These are phyloP conservation scores for Xiphias gladius DNA, from an alignment of 2,113 vertebrate genomes.

Conservation along the genomic window DNA sequence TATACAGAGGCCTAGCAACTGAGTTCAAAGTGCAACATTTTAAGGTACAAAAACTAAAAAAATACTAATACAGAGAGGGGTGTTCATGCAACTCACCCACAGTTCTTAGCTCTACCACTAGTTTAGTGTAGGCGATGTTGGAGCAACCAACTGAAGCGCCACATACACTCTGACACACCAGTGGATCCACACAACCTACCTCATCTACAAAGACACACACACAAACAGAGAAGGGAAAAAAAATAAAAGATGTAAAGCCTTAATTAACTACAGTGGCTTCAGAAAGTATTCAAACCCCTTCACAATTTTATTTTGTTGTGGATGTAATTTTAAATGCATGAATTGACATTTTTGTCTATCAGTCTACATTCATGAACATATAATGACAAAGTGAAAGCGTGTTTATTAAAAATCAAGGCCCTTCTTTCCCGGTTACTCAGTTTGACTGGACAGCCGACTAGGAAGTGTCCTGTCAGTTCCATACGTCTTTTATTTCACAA, in stretches of 20 bases:
- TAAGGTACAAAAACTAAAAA: too few relatives aligned
- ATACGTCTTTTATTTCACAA: too few relatives aligned
- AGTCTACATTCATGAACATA: background rate
- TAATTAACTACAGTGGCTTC: background rate
- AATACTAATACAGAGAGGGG: too few relatives aligned
- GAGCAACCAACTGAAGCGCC: slow-evolving; percentile 92
- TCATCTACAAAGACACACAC: slow-evolving; percentile 87
- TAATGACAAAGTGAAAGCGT: background rate
- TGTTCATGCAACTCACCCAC: slow-evolving; percentile 88
- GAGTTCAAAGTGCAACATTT: too few relatives aligned
- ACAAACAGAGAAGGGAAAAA: background rate
- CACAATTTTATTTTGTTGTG: background rate
- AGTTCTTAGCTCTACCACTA: slow-evolving; percentile 94
- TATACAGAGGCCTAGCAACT: too few relatives aligned
- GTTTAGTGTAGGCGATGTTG: slow-evolving; percentile 96
- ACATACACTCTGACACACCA: slow-evolving; percentile 87
- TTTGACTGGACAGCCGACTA: too few relatives aligned
- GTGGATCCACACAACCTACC: slow-evolving; percentile 93
- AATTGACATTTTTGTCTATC: background rate
- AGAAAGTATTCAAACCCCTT: background rate
- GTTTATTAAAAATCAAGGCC: too few relatives aligned
- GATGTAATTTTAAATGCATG: background rate
- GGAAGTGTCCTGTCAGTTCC: too few relatives aligned
- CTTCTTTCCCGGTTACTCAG: too few relatives aligned
- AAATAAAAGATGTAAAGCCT: background rate